phyloP scores from a whole-genome alignment of 2,797 vertebrate species.

The Bovichtus diacanthus region DNA sequence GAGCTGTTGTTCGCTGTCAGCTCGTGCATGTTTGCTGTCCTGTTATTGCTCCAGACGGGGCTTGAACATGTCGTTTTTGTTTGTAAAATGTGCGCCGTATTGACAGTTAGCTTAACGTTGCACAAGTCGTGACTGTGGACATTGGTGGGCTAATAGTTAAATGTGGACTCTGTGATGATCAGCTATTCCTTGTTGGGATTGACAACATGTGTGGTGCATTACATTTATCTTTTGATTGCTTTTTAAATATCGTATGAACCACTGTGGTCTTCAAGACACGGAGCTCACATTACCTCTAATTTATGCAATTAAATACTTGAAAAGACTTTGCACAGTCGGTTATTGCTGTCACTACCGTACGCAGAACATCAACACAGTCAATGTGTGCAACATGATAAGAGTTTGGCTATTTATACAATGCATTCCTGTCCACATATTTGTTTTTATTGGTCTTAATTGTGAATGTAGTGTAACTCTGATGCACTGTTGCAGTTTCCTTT shows the following conservation, averaged over 20 bases:
- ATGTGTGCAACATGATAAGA: conserved; percentile 27
- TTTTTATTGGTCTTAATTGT: background rate
- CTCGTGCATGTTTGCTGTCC: background rate
- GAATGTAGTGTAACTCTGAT: background rate
- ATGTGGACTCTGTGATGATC: background rate
- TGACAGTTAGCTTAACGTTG: background rate
- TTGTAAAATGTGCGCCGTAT: background rate
- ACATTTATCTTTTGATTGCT: background rate
- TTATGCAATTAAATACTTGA: background rate
- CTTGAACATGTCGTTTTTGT: background rate
- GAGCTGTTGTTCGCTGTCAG: background rate
- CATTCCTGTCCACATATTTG: background rate
- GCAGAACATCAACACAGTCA: background rate
- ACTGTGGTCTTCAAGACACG: background rate
- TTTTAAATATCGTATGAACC: background rate
- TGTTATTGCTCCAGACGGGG: background rate
- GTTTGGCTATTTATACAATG: background rate
- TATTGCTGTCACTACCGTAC: too few species aligned
- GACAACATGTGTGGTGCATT: background rate
- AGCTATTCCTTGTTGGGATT: background rate
- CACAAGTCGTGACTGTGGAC: background rate
- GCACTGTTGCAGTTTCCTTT: background rate
- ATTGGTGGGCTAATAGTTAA: too few species aligned
- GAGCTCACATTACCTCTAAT: background rate
- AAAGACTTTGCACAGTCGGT: background rate